Evolutionary conservation across 2,797 vertebrate genomes (phyloP), one percentile per base, ranked within the genome.

Genomic region (Anolis apletophallus): DNA sequence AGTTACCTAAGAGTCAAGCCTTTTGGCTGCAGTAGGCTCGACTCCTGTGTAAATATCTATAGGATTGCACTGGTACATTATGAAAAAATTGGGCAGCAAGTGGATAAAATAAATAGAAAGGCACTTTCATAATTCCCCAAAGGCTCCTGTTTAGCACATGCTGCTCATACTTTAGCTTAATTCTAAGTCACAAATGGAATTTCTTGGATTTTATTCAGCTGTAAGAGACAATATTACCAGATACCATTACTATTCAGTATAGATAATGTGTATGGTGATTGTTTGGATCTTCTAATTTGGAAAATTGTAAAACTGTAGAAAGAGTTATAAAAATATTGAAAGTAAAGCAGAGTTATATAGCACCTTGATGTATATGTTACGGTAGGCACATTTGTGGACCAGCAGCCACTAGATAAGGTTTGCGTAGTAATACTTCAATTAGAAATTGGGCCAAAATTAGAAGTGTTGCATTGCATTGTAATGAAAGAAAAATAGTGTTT

Each of bases 401-500:
- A 73, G 9, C 46, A 21, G 72, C 40, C 72, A 46, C 23, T 46
- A 23, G 21, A 46, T 73, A 7, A 40, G 71, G 36, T 40, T 19
- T 36, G 40, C 46, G 34, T 17, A 73, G 36, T 73, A 19, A 46
- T 46, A 34, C 19, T 73, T 73, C 26, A 46, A 40, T 40, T 73
- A 80, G 40, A 79, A 78, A 72, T 46, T 69, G 19, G 32, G 68
- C 46, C 73, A 50, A 83, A 83, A 52, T 40, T 46, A 46, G 26
- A 21, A 76, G 29, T 10, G 8, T 40, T 52, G 78, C 52, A 64
- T 80, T 61, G 32, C n/a, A 46, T 71, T 71, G 40, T 69, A 69
- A 34, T 23, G 8, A 81, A 81, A 57, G 52, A 69, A 40, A 61
- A 40, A 26, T n/a, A 50, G 55, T 76, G 13, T 55, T 93, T 87